Conservation (phyloP, 37 sponge, comb jelly and placozoan species). For the Oopsacas minuta region DNA sequence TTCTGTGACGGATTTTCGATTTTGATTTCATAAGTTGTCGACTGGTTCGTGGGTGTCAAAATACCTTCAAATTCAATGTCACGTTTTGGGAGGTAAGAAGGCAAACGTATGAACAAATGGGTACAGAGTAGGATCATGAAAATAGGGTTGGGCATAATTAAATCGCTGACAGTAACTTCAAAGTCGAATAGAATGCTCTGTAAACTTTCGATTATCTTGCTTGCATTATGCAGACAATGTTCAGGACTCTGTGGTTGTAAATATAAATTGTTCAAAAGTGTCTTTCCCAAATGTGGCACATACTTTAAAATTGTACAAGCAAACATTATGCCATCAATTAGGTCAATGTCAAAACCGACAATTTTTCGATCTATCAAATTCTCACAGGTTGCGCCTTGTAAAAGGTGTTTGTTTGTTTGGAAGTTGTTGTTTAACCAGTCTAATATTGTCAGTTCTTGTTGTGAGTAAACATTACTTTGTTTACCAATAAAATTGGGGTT, state of each 20-base stretch:
- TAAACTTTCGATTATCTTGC: neutral
- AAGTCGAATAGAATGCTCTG: neutral
- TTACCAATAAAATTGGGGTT: neutral
- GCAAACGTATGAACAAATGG: neutral
- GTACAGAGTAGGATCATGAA: neutral
- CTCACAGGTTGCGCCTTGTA: neutral
- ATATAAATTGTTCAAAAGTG: neutral
- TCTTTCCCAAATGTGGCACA: neutral
- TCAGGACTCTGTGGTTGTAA: neutral
- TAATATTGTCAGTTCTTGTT: neutral
- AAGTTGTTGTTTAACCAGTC: constrained; percentile 4
- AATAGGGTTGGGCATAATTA: neutral
- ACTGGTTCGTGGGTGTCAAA: neutral
- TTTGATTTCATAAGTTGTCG: neutral
- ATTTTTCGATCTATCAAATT: neutral
- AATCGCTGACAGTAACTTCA: neutral
- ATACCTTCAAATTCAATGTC: neutral
- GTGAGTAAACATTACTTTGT: neutral
- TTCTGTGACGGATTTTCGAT: neutral
- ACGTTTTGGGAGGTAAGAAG: neutral
- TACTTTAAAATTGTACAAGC: neutral
- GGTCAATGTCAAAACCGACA: neutral
- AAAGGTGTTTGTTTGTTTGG: neutral
- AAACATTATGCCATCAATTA: neutral
- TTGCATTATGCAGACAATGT: constrained; percentile 16